Evolutionary conservation across 1,140 invertebrate genomes (phyloP).

Genomic region (Panagrolaimus sp.): DNA sequence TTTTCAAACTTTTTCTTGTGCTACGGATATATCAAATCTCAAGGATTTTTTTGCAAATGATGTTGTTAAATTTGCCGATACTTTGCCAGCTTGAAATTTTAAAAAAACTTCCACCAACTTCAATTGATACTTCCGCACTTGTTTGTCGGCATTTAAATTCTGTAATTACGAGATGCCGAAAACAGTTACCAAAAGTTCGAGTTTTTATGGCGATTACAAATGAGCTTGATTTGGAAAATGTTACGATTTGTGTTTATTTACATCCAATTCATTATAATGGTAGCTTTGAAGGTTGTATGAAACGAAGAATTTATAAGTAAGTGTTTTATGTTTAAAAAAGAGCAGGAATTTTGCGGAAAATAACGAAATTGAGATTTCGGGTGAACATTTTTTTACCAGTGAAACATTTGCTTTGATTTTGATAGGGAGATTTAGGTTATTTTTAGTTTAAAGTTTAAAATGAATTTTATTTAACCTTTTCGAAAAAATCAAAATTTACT

Average conservation of each 20-base stretch:
- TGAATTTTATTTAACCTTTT: too few species aligned
- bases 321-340: neutral
- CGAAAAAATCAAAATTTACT: too few species aligned
- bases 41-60: neutral
- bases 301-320: neutral
- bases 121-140: neutral
- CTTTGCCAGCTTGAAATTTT: constrained; percentile 6
- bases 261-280: constrained; percentile 10
- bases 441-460: too few species aligned
- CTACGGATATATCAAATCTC: too few species aligned
- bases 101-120: neutral
- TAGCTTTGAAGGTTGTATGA: neutral
- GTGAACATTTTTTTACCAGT: too few species aligned
- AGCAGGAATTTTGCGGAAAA: too few species aligned
- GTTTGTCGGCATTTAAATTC: neutral
- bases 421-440: too few species aligned
- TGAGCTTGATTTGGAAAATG: neutral
- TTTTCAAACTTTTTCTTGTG: too few species aligned
- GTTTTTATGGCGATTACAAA: neutral
- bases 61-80: neutral
- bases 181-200: neutral
- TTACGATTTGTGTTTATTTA: neutral
- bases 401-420: too few species aligned
- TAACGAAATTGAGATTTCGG: neutral
- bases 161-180: neutral